Conservation (phyloP, 1,140 invertebrate species). For the Drosophila kepulauana region DNA sequence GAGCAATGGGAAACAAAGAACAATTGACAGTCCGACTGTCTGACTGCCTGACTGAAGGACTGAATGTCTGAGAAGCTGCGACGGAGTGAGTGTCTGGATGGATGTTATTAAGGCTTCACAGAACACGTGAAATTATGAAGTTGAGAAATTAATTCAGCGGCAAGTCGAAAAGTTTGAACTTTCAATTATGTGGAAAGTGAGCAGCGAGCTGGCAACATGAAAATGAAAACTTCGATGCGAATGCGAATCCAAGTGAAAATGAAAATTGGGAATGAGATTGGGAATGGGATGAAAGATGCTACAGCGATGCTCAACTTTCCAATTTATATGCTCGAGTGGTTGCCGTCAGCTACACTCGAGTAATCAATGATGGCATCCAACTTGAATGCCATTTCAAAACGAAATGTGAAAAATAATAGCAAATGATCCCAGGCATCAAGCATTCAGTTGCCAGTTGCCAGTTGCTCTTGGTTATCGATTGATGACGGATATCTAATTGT, state of each 20-base stretch:
- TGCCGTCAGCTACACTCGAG: slow-evolving; percentile 76
- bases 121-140: slow-evolving; percentile 79
- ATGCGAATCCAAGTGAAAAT: slow-evolving; percentile 20
- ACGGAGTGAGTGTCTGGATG: slow-evolving; percentile 28
- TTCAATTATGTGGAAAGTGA: slow-evolving; percentile 73
- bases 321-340: slow-evolving; percentile 78
- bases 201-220: slow-evolving; percentile 54
- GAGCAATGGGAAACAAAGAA: slow-evolving; percentile 71
- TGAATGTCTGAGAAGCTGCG: slow-evolving; percentile 23
- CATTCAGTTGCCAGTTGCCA: slow-evolving; percentile 17
- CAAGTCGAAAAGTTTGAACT: slow-evolving; percentile 79
- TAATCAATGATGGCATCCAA: slow-evolving; percentile 70
- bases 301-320: slow-evolving; percentile 61
- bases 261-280: neutral
- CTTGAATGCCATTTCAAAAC: slow-evolving; percentile 46
- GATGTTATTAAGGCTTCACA: slow-evolving; percentile 72
- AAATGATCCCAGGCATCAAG: slow-evolving; percentile 49
- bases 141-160: slow-evolving; percentile 82
- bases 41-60: slow-evolving; percentile 23
- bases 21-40: slow-evolving; percentile 57
- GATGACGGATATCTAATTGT: slow-evolving; percentile 76
- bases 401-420: slow-evolving; percentile 74
- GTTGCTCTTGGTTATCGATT: slow-evolving; percentile 63
- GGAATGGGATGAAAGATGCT: slow-evolving; percentile 37
- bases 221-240: slow-evolving; percentile 12